A percentile compares a stretch with the other conserved stretches of the same genome.
Evolutionary conservation across 2,797 vertebrate species (phyloP).

Genomic region (Anolis apletophallus): DNA sequence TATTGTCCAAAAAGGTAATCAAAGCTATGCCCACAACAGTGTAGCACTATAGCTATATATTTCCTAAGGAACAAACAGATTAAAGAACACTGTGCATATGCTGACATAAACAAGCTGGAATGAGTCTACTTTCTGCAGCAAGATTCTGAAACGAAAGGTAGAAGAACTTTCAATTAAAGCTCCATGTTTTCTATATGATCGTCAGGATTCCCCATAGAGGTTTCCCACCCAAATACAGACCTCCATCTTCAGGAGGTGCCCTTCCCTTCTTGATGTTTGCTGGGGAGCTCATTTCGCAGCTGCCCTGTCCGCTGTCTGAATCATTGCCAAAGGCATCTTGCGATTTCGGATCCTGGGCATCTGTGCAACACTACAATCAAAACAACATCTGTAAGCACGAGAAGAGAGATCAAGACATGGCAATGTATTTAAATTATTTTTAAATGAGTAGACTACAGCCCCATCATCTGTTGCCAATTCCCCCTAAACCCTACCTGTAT

Average conservation of each 20-base stretch:
- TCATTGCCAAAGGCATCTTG: constrained; percentile 67
- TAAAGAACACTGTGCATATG: neutral
- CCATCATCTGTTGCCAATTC: no score
- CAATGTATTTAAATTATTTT: no score
- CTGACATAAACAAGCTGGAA: neutral
- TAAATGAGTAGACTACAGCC: no score
- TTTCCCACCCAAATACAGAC: constrained; percentile 61
- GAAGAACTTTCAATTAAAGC: neutral
- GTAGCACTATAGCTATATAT: no score
- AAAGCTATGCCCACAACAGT: no score
- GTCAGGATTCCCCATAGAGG: no score
- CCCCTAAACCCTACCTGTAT: no score
- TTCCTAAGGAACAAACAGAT: neutral
- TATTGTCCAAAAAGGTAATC: no score
- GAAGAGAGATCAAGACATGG: fast-evolving
- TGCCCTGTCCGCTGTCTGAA: constrained; percentile 81
- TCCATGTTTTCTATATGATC: neutral
- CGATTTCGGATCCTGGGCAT: constrained; percentile 45
- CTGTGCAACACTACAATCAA: constrained; percentile 55
- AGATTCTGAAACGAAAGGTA: neutral
- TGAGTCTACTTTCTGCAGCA: neutral
- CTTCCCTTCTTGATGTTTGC: neutral
- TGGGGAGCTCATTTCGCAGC: constrained; percentile 63
- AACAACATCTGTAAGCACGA: neutral
- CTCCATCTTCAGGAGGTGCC: constrained; percentile 59